These are phyloP conservation scores for Eolophus roseicapilla DNA, from an alignment of 2,113 vertebrate species.

Conservation along the genomic window DNA sequence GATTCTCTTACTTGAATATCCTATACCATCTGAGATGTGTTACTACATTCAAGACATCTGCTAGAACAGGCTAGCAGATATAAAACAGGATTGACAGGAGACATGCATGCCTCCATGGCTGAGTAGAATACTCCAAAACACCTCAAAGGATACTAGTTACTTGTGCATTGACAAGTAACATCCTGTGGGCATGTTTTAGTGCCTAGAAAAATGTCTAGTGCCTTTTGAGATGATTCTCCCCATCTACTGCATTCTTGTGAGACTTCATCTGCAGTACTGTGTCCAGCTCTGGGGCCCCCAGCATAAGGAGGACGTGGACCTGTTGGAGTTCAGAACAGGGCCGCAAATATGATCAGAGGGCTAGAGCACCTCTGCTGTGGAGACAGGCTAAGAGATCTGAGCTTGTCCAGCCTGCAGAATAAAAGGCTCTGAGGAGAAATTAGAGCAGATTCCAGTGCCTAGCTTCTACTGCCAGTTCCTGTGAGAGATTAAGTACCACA, in stretches of 20 bases:
- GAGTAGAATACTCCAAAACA: not conserved
- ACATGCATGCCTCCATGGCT: accelerated
- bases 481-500: not conserved
- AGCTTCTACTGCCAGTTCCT: not conserved
- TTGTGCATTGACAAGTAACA: not conserved
- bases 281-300: not conserved
- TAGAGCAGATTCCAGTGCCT: not conserved
- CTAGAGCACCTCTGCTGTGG: not conserved
- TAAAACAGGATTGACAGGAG: not conserved
- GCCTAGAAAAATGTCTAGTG: not conserved
- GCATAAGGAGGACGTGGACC: not conserved
- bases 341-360: not conserved
- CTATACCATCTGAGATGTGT: not conserved
- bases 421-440: not conserved
- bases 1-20: not conserved
- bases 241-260: not conserved
- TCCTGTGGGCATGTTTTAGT: not conserved
- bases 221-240: not conserved
- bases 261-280: not conserved
- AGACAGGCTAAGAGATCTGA: not conserved
- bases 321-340: not conserved
- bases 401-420: not conserved
- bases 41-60: not conserved
- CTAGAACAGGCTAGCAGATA: not conserved
- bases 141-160: not conserved